Evolutionary conservation across 2,797 vertebrate genomes (phyloP).

Genomic region (Leptatherina wallacei): DNA sequence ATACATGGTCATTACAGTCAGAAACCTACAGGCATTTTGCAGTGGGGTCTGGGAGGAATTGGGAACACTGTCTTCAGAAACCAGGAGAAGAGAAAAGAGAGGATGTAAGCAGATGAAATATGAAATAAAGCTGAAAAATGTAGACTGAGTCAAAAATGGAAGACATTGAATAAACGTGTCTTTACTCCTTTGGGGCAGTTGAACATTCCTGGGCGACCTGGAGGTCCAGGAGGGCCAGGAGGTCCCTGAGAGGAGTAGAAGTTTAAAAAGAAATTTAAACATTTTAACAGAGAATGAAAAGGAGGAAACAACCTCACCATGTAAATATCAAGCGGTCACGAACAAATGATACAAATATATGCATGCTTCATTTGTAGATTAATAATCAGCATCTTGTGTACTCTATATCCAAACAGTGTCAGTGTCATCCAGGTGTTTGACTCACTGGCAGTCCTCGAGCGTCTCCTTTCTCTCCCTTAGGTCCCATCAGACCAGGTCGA

Average conservation of each 20-base stretch:
- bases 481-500: constrained; percentile 88
- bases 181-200: constrained; percentile 92
- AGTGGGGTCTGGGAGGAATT: constrained; percentile 90
- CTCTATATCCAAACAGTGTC: not conserved
- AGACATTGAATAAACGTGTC: not conserved
- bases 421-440: constrained; percentile 9
- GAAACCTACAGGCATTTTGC: constrained; percentile 92
- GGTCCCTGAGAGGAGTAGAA: constrained; percentile 75
- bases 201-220: constrained; percentile 87
- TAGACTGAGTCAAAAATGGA: not conserved
- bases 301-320: not conserved
- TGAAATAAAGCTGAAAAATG: constrained; percentile 6
- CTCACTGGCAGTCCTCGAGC: constrained; percentile 79
- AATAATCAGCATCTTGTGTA: not conserved
- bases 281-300: not conserved
- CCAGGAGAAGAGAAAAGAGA: constrained; percentile 22
- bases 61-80: constrained; percentile 91
- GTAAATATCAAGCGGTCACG: not conserved
- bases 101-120: constrained; percentile 61
- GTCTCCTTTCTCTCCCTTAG: constrained; percentile 90
- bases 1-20: not conserved
- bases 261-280: not conserved
- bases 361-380: not conserved
- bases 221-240: constrained; percentile 87
- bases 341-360: not conserved